Base-by-base conservation (phyloP, 1,140 invertebrate species). In the Choristoneura fumiferana region DNA sequence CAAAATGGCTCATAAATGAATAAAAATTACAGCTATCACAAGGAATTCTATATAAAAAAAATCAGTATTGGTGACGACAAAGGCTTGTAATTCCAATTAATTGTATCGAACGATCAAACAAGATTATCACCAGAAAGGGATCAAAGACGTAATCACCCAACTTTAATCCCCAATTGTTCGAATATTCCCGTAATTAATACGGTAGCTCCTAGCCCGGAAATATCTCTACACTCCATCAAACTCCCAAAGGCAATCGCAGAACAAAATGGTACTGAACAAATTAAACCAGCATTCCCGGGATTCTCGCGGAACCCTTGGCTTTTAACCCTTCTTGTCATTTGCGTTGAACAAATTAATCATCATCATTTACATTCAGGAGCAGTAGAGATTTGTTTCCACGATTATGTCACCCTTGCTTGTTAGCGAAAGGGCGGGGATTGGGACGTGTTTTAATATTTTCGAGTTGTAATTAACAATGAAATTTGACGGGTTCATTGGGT, bases 281-380 rank as follows among this genome's bases (percentile, higher is more conserved):
- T 86, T 76, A 64, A 68, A 66, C 62, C 62, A 71, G 72, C 69
- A 78, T 84, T 72, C 73, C 69, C 64, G 60, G 70, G 67, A 83
- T 86, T 77, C 73, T 65, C 58, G 14, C 12, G 18, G 62, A 54
- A 65, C 81, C 79, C 80, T 76, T 76, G 77, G 61, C 78, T 73
- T 82, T 84, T 84, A 87, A 86, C 85, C 85, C 84, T 88, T 88
- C 83, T 76, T 84, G 83, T 86, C 82, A 84, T 88, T 86, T 81
- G 71, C 65, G 76, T 75, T 76, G 84, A 86, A 85, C 85, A 85
- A 87, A 88, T 88, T 88, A 88, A 88, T 88, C 85, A 88, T 85
- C 82, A 86, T 88, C 85, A 86, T 89, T 89, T 87, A 84, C 77
- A 89, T 89, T 78, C 86, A 84, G 83, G 65, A 73, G 77, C 71